Conservation (phyloP, 2,797 vertebrate genomes). For the Lepus oiostolus region DNA sequence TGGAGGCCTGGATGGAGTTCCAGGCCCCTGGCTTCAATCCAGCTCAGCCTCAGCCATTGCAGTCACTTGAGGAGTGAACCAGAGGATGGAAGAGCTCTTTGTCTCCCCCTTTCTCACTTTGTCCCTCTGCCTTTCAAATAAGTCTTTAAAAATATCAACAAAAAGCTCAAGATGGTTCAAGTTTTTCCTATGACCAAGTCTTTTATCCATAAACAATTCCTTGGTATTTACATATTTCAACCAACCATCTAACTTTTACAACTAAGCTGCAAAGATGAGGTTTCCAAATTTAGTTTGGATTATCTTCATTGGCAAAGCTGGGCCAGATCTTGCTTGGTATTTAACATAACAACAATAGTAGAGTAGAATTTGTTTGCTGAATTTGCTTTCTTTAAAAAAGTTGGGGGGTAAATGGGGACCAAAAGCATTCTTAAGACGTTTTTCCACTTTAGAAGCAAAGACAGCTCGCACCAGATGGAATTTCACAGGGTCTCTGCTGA, state of each 20-base stretch:
- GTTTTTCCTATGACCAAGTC: background rate
- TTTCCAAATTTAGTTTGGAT: background rate
- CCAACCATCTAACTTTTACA: background rate
- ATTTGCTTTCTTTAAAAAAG: constrained; percentile 19
- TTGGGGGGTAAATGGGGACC: background rate
- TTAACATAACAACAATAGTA: background rate
- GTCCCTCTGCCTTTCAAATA: too few relatives aligned
- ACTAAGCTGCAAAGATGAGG: background rate
- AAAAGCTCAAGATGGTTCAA: background rate
- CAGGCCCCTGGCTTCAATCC: too few relatives aligned
- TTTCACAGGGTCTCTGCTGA: constrained; percentile 33
- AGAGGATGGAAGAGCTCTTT: too few relatives aligned
- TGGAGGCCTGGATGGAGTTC: too few relatives aligned
- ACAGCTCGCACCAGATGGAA: constrained; percentile 1
- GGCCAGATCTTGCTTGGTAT: background rate
- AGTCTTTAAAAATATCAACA: too few relatives aligned
- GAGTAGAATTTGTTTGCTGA: background rate
- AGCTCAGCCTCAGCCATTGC: too few relatives aligned
- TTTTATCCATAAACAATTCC: constrained; percentile 33
- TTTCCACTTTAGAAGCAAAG: constrained; percentile 56
- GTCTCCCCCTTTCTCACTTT: too few relatives aligned
- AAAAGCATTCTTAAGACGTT: constrained; percentile 47
- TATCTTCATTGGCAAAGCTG: constrained; percentile 45
- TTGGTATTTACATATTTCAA: background rate
- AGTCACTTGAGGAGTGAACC: too few relatives aligned